A percentile compares a stretch with the other conserved stretches of the same genome.
phyloP scores from a whole-genome alignment of 2,888 invertebrate genomes.

The Mimumesa dahlbomi region DNA sequence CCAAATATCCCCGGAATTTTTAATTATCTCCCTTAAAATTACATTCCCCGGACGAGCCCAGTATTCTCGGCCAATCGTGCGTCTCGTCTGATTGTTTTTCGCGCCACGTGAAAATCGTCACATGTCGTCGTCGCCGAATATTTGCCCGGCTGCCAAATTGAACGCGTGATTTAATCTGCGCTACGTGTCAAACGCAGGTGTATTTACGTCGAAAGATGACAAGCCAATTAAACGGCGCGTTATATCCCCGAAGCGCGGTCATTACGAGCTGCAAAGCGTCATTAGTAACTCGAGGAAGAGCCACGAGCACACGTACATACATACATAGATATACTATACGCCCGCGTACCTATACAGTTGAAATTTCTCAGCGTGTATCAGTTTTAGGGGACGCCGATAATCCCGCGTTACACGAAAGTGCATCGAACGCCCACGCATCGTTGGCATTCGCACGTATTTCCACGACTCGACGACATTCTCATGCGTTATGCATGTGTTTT shows the following conservation, averaged over 20 bases:
- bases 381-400: constrained; percentile 6
- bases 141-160: constrained; percentile 40
- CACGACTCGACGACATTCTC: background rate
- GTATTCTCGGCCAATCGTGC: too few relatives aligned
- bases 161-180: constrained; percentile 47
- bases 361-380: background rate
- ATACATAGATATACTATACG: too few relatives aligned
- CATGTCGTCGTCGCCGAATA: constrained; percentile 6
- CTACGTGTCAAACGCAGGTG: constrained; percentile 34
- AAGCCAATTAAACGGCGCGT: constrained; percentile 45
- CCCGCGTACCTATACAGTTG: too few relatives aligned
- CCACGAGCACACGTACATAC: too few relatives aligned
- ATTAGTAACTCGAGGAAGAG: constrained; percentile 22
- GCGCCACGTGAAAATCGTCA: background rate
- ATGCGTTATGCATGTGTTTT: background rate
- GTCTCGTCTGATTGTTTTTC: background rate
- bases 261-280: constrained; percentile 13
- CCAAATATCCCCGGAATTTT: too few relatives aligned
- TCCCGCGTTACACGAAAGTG: constrained; percentile 5
- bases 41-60: too few relatives aligned
- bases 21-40: too few relatives aligned
- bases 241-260: constrained; percentile 15
- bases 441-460: too few relatives aligned
- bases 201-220: constrained; percentile 41
- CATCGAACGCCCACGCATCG: background rate